Conservation (phyloP, 2,888 invertebrate species). For the Tachina grossa region DNA sequence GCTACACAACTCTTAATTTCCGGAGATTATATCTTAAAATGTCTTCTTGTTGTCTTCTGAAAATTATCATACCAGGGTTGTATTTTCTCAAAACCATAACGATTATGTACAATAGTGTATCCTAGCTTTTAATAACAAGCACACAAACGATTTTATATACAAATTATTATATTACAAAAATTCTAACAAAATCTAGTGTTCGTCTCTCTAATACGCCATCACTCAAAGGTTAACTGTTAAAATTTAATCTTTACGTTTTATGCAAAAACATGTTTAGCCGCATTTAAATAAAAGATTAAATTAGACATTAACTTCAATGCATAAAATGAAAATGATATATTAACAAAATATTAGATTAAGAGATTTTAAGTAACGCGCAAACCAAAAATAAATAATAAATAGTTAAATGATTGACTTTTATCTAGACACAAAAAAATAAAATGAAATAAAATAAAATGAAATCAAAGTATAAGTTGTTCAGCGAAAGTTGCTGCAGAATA, state of each 20-base stretch:
- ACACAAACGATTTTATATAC: background rate
- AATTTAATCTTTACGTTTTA: conserved; percentile 48
- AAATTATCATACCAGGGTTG: no score
- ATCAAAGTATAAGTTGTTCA: conserved; percentile 17
- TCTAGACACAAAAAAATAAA: conserved; percentile 41
- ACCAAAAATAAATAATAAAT: conserved; percentile 24
- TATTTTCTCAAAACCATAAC: no score
- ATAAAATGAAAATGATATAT: conserved; percentile 33
- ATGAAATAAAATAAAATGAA: conserved; percentile 16
- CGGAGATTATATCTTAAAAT: no score
- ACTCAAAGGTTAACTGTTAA: conserved; percentile 27
- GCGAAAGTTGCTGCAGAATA: background rate
- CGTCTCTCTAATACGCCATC: background rate
- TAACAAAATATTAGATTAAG: conserved; percentile 59
- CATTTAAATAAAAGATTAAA: conserved; percentile 58
- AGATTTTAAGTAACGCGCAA: conserved; percentile 33
- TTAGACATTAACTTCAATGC: conserved; percentile 29
- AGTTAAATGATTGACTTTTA: conserved; percentile 61
- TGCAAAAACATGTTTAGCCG: conserved; percentile 61
- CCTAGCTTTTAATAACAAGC: no score
- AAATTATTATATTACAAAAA: background rate
- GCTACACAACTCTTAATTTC: no score
- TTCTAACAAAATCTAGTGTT: background rate
- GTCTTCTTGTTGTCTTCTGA: no score
- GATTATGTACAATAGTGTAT: no score